These are phyloP conservation scores for Colius striatus DNA, from an alignment of 2,113 vertebrate genomes.

Conservation along the genomic window DNA sequence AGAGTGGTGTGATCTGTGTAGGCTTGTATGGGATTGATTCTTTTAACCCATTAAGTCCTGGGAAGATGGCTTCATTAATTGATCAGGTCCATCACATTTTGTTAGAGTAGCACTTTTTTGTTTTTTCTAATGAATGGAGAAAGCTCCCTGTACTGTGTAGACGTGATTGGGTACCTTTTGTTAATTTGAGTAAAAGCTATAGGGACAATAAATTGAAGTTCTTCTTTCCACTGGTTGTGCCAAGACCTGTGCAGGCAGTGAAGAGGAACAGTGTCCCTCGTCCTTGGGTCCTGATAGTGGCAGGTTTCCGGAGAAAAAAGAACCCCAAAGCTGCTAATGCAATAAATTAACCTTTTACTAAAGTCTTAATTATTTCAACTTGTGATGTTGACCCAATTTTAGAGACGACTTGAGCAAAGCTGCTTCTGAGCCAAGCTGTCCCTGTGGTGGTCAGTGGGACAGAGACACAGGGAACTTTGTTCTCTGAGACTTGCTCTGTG, in stretches of 20 bases:
- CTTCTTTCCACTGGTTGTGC: neutral
- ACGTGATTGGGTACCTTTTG: neutral
- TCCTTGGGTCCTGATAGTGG: neutral
- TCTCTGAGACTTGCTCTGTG: fast-evolving
- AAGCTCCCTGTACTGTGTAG: neutral
- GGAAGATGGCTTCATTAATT: too few species aligned
- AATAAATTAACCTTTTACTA: neutral
- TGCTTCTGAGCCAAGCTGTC: neutral
- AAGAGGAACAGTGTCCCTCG: neutral
- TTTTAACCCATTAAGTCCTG: neutral
- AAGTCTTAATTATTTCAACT: neutral
- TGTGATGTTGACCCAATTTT: neutral
- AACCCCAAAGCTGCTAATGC: neutral
- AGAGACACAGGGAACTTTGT: neutral
- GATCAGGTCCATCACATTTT: neutral
- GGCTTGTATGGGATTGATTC: neutral
- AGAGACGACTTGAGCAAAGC: neutral
- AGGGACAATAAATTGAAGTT: neutral
- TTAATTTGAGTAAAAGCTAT: neutral
- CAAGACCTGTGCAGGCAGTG: neutral
- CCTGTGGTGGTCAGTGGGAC: fast-evolving
- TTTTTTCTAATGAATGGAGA: neutral
- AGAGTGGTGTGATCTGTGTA: neutral
- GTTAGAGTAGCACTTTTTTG: too few species aligned
- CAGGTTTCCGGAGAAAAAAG: neutral